Evolutionary conservation across 2,888 invertebrate species (phyloP), one percentile per base, ranked within the genome.

Genomic region (Neoscelio sp.): DNA sequence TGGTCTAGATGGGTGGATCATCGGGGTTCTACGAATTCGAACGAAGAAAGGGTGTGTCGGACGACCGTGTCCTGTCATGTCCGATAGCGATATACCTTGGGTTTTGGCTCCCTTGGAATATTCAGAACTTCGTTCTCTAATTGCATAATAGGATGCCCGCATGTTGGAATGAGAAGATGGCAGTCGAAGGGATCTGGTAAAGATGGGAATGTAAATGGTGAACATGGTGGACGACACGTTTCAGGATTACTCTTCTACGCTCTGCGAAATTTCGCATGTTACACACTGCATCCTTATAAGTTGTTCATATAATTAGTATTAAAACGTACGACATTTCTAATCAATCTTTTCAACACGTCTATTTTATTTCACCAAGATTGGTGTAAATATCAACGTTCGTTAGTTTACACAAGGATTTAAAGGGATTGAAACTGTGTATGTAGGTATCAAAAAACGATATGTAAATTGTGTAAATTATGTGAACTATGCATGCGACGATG

Each of bases 11-110:
- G 71, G 80, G 80, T 82, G 80, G 83, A 82, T 83, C 80, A 82
- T 82, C 78, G 82, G 82, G 83, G 81, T 84, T 83, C 85, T 85
- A 85, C 83, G 87, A 87, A 83, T 89, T 85, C 84, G 89, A 89
- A 90, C 90, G 89, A 90, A 89, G 90, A 90, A 89, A 90, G 90
- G 90, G 90, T 90, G 90, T 90, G 90, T 89, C 90, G 88, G 89
- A 86, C 87, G 87, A 87, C 84, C 89, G 86, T 90, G 90, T 90
- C 87, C 90, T 89, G 89, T 88, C 90, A 87, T 89, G 89, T 89
- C 88, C 88, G 89, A 89, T 89, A 89, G 87, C 88, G 87, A 87
- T 88, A 87, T 89, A 89, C 88, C 88, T 87, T 86, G 85, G 82
- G 84, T 83, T 85, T 83, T 80, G 83, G 83, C 79, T 87, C 87